These are phyloP conservation scores for Microcebus murinus DNA, from an alignment of 2,113 vertebrate species.

Conservation along the genomic window DNA sequence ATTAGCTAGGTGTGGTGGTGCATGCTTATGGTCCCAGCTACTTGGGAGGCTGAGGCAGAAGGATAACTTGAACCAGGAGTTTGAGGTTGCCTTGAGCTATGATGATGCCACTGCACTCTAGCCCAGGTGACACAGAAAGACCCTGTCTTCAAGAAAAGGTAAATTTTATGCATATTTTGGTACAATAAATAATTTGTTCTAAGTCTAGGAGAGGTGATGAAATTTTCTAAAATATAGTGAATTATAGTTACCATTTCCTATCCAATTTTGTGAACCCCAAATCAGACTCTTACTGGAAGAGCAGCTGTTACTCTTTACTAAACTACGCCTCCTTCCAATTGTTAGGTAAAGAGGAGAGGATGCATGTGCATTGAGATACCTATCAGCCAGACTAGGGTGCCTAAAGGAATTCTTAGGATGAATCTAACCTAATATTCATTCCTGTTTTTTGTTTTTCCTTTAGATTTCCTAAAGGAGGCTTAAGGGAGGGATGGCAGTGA, in stretches of 20 bases:
- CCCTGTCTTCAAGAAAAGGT: background rate
- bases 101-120: background rate
- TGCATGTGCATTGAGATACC: background rate
- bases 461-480: background rate
- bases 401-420: background rate
- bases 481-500: background rate
- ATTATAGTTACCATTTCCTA: background rate
- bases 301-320: background rate
- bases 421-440: background rate
- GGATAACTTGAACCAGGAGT: background rate
- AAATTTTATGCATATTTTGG: background rate
- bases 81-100: background rate
- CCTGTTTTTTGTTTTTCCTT: background rate
- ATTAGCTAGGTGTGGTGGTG: background rate
- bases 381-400: background rate
- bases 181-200: background rate
- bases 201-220: background rate
- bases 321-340: background rate
- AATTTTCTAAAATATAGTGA: background rate
- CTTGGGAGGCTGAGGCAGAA: background rate
- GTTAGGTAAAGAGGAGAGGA: background rate
- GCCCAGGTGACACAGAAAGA: background rate
- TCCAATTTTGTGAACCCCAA: slow-evolving; percentile 8
- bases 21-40: background rate
- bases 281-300: slow-evolving; percentile 27